phyloP scores from a whole-genome alignment of 2,888 invertebrate species.

The Platerodrilus igneus region DNA sequence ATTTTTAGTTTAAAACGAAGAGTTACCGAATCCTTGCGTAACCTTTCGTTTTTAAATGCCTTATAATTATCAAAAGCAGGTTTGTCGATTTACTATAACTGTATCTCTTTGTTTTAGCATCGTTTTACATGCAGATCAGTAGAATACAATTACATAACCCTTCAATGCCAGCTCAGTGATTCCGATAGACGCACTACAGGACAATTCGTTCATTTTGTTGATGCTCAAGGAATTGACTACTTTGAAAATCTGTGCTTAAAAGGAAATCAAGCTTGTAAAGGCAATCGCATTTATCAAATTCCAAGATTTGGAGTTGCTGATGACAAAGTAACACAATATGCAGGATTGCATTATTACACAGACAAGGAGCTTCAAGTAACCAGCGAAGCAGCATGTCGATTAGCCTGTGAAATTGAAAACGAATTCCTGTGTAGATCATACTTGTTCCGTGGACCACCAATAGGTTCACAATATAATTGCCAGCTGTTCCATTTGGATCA shows the following conservation, averaged over 20 bases:
- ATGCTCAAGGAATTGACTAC: slow-evolving; percentile 79
- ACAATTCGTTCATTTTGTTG: slow-evolving; percentile 84
- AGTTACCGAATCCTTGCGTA: too few relatives aligned
- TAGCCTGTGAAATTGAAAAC: slow-evolving; percentile 88
- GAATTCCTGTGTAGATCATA: slow-evolving; percentile 87
- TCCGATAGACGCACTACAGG: slow-evolving; percentile 83
- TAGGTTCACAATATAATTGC: slow-evolving; percentile 80
- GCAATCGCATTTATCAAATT: slow-evolving; percentile 70
- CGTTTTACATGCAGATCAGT: slow-evolving; percentile 88
- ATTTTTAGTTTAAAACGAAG: too few relatives aligned
- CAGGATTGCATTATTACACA: slow-evolving; percentile 85
- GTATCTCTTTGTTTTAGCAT: slow-evolving; percentile 54
- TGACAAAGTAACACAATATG: slow-evolving; percentile 88
- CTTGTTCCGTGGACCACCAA: slow-evolving; percentile 64
- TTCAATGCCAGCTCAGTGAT: slow-evolving; percentile 87
- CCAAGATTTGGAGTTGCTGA: slow-evolving; percentile 87
- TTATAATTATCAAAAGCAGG: background rate
- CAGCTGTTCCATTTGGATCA: slow-evolving; percentile 89
- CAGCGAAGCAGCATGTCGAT: slow-evolving; percentile 80
- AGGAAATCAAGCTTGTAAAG: slow-evolving; percentile 79
- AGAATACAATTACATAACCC: slow-evolving; percentile 89
- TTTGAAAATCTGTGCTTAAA: slow-evolving; percentile 89
- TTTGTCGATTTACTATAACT: background rate
- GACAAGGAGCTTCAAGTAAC: slow-evolving; percentile 90
- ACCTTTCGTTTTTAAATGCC: too few relatives aligned